Conservation (phyloP, 2,888 invertebrate species). For the Nomada ruficornis region DNA sequence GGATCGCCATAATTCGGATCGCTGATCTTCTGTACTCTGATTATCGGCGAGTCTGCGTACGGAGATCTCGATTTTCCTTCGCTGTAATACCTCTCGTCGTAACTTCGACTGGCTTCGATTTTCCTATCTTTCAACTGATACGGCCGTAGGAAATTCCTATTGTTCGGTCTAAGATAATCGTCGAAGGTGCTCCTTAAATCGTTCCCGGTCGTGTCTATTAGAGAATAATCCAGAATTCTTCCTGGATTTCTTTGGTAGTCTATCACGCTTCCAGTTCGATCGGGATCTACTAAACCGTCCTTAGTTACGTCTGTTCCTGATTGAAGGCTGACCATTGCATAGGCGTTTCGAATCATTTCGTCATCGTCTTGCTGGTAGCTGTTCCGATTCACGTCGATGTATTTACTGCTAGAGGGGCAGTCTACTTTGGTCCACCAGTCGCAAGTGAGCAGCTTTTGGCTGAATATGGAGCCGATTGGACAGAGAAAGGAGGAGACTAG, state of each 20-base stretch:
- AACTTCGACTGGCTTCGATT: constrained; percentile 31
- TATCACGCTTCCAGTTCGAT: constrained; percentile 61
- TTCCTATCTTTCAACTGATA: constrained; percentile 60
- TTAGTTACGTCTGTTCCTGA: constrained; percentile 77
- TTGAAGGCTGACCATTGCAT: constrained; percentile 86
- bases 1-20: constrained; percentile 7
- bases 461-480: constrained; percentile 89
- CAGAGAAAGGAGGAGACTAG: constrained; percentile 88
- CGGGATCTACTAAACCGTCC: constrained; percentile 70
- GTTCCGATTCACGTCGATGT: constrained; percentile 83
- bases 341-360: constrained; percentile 86
- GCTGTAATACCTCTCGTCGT: constrained; percentile 65
- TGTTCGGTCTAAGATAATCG: constrained; percentile 34
- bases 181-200: constrained; percentile 71
- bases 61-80: constrained; percentile 51
- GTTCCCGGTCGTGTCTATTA: constrained; percentile 56
- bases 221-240: constrained; percentile 39
- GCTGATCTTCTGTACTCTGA: constrained; percentile 68
- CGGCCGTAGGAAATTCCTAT: constrained; percentile 55
- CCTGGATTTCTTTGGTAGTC: constrained; percentile 43
- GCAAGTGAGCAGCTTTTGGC: constrained; percentile 88
- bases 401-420: constrained; percentile 85
- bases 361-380: constrained; percentile 84
- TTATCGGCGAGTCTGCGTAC: constrained; percentile 71
- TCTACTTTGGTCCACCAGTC: constrained; percentile 90